These are phyloP conservation scores for Polylopha cassiicola DNA, from an alignment of 2,888 invertebrate genomes.

Conservation along the genomic window DNA sequence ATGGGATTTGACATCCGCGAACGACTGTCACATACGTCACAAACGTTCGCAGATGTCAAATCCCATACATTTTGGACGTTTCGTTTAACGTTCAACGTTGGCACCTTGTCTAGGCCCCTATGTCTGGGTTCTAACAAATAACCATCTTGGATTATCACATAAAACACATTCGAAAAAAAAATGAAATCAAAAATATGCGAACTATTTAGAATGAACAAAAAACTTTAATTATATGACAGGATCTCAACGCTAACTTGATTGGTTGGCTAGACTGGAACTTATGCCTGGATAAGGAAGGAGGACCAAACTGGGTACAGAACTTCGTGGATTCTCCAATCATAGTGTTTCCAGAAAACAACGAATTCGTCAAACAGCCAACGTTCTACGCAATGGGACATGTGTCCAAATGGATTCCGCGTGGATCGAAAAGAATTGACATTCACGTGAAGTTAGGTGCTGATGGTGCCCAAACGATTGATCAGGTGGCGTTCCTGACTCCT, in stretches of 20 bases:
- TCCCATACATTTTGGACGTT: no score
- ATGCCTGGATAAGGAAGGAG: constrained; percentile 82
- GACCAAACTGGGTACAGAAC: constrained; percentile 86
- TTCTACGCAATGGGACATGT: constrained; percentile 90
- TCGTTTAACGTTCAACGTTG: no score
- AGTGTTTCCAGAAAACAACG: constrained; percentile 58
- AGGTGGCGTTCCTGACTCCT: constrained; percentile 48
- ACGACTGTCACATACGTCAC: no score
- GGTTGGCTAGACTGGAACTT: constrained; percentile 96
- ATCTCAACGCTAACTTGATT: constrained; percentile 82
- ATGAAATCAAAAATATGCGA: no score
- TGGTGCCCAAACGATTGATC: constrained; percentile 25
- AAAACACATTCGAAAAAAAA: no score
- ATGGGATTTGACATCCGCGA: no score
- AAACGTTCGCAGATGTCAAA: no score
- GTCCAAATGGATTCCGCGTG: constrained; percentile 80
- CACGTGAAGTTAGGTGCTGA: constrained; percentile 25
- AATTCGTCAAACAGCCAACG: constrained; percentile 93
- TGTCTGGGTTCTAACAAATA: no score
- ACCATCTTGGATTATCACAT: no score
- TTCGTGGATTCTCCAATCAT: constrained; percentile 86
- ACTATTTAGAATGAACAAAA: no score
- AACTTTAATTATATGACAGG: constrained; percentile 53
- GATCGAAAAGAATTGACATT: constrained; percentile 59
- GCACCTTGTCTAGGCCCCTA: no score